Evolutionary conservation across 1,140 invertebrate species (phyloP).

Genomic region (Fopius arisanus): DNA sequence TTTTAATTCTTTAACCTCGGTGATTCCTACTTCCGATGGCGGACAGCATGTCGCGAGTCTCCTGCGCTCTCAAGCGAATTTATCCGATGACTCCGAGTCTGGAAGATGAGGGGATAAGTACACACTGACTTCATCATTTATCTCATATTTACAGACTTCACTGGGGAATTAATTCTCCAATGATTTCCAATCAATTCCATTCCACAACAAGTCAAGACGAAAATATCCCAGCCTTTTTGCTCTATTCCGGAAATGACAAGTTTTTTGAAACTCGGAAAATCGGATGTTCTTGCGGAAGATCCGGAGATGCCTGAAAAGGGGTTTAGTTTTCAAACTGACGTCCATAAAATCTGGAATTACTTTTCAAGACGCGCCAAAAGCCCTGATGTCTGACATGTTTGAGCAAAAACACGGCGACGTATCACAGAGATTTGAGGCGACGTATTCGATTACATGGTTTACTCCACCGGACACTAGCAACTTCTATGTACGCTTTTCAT

Average conservation of each 20-base stretch:
- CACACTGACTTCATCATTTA: slow-evolving; percentile 13
- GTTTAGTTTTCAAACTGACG: not conserved
- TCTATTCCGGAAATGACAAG: no score
- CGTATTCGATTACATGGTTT: slow-evolving; percentile 42
- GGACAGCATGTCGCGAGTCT: not conserved
- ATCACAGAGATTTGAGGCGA: slow-evolving; percentile 5
- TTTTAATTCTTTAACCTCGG: not conserved
- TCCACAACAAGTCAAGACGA: no score
- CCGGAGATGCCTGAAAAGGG: not conserved
- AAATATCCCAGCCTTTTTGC: no score
- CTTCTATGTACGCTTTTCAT: not conserved
- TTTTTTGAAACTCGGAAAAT: no score
- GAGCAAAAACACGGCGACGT: slow-evolving; percentile 30
- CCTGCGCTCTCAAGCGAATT: slow-evolving; percentile 5
- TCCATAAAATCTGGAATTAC: not conserved
- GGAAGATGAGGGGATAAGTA: not conserved
- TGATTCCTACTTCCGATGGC: slow-evolving; percentile 25
- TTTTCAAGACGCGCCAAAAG: not conserved
- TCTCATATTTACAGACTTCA: not conserved
- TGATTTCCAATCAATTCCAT: not conserved
- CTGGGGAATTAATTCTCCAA: not conserved
- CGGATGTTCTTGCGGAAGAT: not conserved
- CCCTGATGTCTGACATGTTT: not conserved
- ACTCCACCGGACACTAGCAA: not conserved
- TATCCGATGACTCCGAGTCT: slow-evolving; percentile 9